phyloP scores from a whole-genome alignment of 2,888 invertebrate genomes.

The Leucoptera coffeella region DNA sequence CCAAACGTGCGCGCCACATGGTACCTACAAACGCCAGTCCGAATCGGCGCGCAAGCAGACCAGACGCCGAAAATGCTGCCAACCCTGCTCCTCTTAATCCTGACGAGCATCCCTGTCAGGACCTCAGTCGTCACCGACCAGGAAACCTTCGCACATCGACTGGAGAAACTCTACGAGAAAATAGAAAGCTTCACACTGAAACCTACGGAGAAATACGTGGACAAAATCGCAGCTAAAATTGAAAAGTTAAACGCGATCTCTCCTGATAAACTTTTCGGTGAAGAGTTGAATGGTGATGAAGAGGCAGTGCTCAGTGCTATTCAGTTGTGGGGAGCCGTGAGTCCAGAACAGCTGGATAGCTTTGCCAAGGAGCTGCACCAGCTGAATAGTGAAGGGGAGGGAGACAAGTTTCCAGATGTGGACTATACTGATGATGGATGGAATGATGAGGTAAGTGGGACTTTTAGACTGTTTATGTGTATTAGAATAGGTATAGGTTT shows the following conservation, averaged over 20 bases:
- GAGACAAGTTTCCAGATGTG: constrained; percentile 12
- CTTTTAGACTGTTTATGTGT: no score
- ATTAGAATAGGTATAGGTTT: no score
- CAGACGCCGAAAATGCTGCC: constrained; percentile 24
- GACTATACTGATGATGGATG: constrained; percentile 19
- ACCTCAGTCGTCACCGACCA: constrained; percentile 25
- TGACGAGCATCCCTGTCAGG: no score
- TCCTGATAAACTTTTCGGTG: no score
- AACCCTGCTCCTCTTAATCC: constrained; percentile 16
- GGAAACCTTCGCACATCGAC: constrained; percentile 17
- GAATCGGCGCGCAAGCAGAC: constrained; percentile 19
- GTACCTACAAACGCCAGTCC: no score
- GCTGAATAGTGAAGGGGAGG: constrained; percentile 13
- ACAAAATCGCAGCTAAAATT: constrained; percentile 22
- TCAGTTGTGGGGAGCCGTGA: constrained; percentile 27
- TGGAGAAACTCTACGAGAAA: constrained; percentile 26
- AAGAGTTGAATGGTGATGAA: constrained; percentile 30
- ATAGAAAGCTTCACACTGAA: constrained; percentile 22
- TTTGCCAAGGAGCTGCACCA: no score
- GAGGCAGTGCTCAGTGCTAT: constrained; percentile 27
- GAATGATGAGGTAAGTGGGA: constrained; percentile 27
- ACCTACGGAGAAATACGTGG: constrained; percentile 7
- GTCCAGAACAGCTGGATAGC: no score
- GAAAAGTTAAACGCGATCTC: constrained; percentile 25
- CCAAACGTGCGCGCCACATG: no score